A percentile compares a stretch with the other conserved stretches of the same genome.
phyloP scores from a whole-genome alignment of 1,140 invertebrate species.

The Leptopilina clavipes region DNA sequence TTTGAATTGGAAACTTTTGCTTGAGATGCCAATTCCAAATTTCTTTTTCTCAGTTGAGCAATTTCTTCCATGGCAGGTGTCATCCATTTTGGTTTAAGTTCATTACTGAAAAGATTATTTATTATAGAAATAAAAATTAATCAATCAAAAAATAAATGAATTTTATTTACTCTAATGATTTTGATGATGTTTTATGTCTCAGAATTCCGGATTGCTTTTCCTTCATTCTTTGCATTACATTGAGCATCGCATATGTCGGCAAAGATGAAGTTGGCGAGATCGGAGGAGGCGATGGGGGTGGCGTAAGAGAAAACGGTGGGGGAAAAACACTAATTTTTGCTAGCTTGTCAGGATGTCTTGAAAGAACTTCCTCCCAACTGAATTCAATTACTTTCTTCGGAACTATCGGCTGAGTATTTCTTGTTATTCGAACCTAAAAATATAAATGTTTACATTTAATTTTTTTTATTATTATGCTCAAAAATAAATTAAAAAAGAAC shows the following conservation, averaged over 20 bases:
- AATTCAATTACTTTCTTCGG: constrained; percentile 62
- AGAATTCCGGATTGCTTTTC: constrained; percentile 62
- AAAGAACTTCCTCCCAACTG: constrained; percentile 71
- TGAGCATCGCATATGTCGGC: constrained; percentile 76
- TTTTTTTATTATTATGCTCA: neutral
- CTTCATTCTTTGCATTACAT: constrained; percentile 72
- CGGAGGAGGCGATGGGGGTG: constrained; percentile 65
- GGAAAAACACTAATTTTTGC: constrained; percentile 69
- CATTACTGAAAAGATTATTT: constrained; percentile 52
- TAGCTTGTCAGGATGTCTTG: constrained; percentile 71
- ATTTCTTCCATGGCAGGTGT: constrained; percentile 72
- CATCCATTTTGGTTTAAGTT: constrained; percentile 67
- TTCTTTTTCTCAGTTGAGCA: constrained; percentile 60
- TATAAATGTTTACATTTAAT: neutral
- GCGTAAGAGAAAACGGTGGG: constrained; percentile 61
- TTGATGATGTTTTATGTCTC: constrained; percentile 56
- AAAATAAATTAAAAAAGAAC: neutral
- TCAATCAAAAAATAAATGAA: constrained; percentile 34
- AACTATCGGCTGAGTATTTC: constrained; percentile 61
- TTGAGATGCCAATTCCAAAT: constrained; percentile 7
- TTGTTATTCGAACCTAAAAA: constrained; percentile 69
- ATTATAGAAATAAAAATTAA: constrained; percentile 16
- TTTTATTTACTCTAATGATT: constrained; percentile 47
- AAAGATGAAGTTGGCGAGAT: constrained; percentile 53
- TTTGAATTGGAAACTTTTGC: constrained; percentile 33